Percentiles rank a stretch among this genome's conserved stretches.
Evolutionary conservation across 2,113 vertebrate genomes (phyloP).

Genomic region (Calonectris borealis): DNA sequence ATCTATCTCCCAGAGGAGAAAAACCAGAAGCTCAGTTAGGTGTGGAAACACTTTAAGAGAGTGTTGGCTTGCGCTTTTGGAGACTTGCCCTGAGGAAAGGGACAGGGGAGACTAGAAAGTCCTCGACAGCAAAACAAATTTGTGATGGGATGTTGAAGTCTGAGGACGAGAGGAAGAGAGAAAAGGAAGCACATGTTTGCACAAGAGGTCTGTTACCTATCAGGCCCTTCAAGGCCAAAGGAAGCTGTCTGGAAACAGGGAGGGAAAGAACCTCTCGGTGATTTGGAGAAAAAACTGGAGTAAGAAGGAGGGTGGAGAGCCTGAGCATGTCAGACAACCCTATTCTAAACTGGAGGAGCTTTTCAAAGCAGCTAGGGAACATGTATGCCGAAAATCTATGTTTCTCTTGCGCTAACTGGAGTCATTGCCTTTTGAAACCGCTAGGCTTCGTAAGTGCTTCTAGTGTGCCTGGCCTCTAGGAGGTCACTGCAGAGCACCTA

Average conservation of each 20-base stretch:
- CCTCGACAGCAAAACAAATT: background rate
- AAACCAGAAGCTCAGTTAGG: background rate
- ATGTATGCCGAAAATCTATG: fast-evolving
- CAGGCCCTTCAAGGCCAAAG: background rate
- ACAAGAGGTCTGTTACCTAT: background rate
- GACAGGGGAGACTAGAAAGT: background rate
- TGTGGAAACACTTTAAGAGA: background rate
- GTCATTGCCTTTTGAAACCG: background rate
- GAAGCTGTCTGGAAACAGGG: background rate
- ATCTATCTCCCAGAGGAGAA: background rate
- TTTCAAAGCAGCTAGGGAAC: background rate
- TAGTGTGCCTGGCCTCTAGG: background rate
- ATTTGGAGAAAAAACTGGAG: background rate
- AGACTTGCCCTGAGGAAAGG: background rate
- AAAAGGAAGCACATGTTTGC: background rate
- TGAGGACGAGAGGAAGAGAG: background rate
- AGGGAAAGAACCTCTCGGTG: background rate
- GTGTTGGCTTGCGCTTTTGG: background rate
- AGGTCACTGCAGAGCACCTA: background rate
- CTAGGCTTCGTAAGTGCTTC: background rate
- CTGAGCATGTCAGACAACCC: background rate
- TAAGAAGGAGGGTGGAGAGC: background rate
- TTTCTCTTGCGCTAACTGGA: background rate
- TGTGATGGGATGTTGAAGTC: background rate
- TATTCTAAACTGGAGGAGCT: background rate